Evolutionary conservation across 2,113 vertebrate species (phyloP), one percentile per base, ranked within the genome.

Genomic region (Lampris incognitus): DNA sequence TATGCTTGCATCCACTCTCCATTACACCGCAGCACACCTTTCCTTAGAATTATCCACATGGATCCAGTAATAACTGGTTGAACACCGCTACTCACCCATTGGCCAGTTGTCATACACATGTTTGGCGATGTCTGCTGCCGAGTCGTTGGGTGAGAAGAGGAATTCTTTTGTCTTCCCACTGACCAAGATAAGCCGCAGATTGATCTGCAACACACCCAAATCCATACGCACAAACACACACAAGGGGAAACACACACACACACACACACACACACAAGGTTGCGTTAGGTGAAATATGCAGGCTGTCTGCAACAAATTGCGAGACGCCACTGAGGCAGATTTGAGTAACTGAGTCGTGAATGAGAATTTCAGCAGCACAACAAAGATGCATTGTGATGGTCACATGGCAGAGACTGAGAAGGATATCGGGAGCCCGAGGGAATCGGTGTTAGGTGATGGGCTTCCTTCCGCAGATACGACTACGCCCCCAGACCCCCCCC

Each of bases 91-190:
- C 97, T 96, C 86, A 99, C 98, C 98, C 97, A 98, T 98, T 0
- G 98, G 98, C 98, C 98, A 99, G 89, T 99, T 97, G 92, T 99
- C 98, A 78, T 97, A 99, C 64, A 99, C 97, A 0, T 99, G 97
- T 87, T 98, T 98, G 82, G 98, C 97, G 5, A 99, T 98, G 93
- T 98, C 97, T 69, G 97, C 96, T 54, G 98, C 98, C 0, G 98
- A 99, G 88, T 98, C 97, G 63, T 97, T 98, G 1, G 98, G 97
- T 64, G 97, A 98, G 90, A 99, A 99, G 9, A 98, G 93, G 91
- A 99, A 99, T 69, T 99, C 98, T 94, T 99, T 98, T 36, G 98
- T 99, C 92, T 99, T 99, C 46, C 97, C 97, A 0, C 98, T 99
- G 88, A 99, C 97, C 89, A 99, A 92, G 91, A 99, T 99, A 69